Base-by-base conservation (phyloP, 2,113 vertebrate species). In the Gila orcuttii region DNA sequence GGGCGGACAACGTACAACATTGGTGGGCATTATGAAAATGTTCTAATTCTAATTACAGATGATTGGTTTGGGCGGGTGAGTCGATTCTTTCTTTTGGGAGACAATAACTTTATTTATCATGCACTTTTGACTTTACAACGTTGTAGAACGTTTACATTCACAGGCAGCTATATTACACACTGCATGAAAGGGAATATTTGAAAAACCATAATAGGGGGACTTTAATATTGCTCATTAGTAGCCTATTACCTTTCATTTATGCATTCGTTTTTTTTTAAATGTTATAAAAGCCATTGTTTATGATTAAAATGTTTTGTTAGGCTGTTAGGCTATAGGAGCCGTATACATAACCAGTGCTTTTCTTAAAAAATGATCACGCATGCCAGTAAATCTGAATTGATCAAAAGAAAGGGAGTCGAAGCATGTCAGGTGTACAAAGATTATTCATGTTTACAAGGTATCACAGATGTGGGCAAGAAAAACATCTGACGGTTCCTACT, bases 401-500 rank as follows among this genome's bases (percentile, higher is more conserved):
- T 52, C 52, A 10, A 66, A 28, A 21, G 23, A 66, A 81, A 82
- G 12, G 2, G n/a, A 75, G 42, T 15, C 42, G 1, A 28, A 47
- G 80, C 28, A 36, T 31, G 47, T 50, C 17, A 84, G 59, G 10
- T 57, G 11, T 5, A 25, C 69, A 47, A 57, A 76, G 31, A 88
- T 77, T 88, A 82, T 83, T 85, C 36, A 79, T 79, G 79, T 42
- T 47, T 80, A 80, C 79, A 80, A 66, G 77, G 21, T 36, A 79
- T 59, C 42, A 17, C 9, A 71, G 36, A 79, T 80, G 73, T 33
- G 50, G 57, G 33, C 77, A 81, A 23, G 39, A 47, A 39, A 55
- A 69, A 80, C 52, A 86, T 79, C 31, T 15, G 33, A 62, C 23
- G 57, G 69, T 57, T 81, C 6, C 77, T 33, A 59, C 74, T 33